A percentile compares a stretch with the other conserved stretches of the same genome.
Evolutionary conservation across 2,888 invertebrate species (phyloP).

Genomic region (Parnassius smintheus): DNA sequence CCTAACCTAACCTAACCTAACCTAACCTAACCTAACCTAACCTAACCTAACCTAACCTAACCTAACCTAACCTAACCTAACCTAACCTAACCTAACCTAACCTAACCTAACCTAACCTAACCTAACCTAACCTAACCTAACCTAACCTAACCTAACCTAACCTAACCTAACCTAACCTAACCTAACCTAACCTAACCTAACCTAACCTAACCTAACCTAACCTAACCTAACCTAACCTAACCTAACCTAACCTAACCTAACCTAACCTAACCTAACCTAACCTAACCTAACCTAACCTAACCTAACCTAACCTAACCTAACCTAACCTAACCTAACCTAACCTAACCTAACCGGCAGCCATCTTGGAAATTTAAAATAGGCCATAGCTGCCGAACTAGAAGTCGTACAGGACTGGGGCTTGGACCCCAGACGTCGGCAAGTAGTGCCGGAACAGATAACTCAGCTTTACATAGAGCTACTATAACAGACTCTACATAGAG

Average conservation of each 20-base stretch:
- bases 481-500: too few relatives aligned
- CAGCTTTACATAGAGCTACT: too few relatives aligned
- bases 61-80: slow-evolving; percentile 1
- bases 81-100: slow-evolving; percentile 1
- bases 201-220: slow-evolving; percentile 1
- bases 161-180: slow-evolving; percentile 1
- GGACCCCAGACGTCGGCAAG: too few relatives aligned
- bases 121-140: slow-evolving; percentile 1
- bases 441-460: too few relatives aligned
- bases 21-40: slow-evolving; percentile 1
- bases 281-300: not conserved
- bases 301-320: slow-evolving; percentile 1
- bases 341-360: not conserved
- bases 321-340: slow-evolving; percentile 1
- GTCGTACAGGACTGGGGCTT: too few relatives aligned
- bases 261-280: slow-evolving; percentile 1
- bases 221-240: slow-evolving; percentile 1
- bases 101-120: slow-evolving; percentile 1
- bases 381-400: too few relatives aligned
- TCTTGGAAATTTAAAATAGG: too few relatives aligned
- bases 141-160: slow-evolving; percentile 1
- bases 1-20: slow-evolving; percentile 1
- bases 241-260: slow-evolving; percentile 1
- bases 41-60: slow-evolving; percentile 1
- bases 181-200: slow-evolving; percentile 1